phyloP scores from a whole-genome alignment of 2,797 vertebrate species.

The Synaphobranchus kaupii region DNA sequence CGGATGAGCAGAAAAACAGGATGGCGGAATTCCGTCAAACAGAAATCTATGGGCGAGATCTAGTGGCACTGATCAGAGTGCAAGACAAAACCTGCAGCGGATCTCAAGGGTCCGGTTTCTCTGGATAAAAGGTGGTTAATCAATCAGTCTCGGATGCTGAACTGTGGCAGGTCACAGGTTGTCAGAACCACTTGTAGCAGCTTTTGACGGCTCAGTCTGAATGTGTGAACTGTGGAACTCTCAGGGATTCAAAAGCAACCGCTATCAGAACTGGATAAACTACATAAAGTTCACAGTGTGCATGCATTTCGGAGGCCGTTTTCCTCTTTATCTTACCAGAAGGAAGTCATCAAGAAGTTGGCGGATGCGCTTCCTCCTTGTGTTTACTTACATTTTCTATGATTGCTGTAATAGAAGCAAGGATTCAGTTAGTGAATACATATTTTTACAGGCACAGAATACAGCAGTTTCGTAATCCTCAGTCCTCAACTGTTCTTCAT shows the following conservation, averaged over 20 bases:
- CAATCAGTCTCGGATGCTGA: conserved; percentile 64
- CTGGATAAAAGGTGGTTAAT: conserved; percentile 60
- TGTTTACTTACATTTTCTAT: neutral
- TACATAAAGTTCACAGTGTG: neutral
- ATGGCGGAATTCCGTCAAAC: neutral
- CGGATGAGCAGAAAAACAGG: neutral
- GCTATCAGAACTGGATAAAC: neutral
- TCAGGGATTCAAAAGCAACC: conserved; percentile 49
- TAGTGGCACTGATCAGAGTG: conserved; percentile 64
- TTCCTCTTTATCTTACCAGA: conserved; percentile 24
- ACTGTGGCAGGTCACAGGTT: conserved; percentile 63
- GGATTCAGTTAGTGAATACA: neutral
- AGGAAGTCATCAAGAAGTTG: conserved; percentile 24
- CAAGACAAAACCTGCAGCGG: conserved; percentile 52
- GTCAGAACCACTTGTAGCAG: conserved; percentile 61
- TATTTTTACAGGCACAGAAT: too few species aligned
- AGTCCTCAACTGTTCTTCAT: neutral
- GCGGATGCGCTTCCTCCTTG: neutral
- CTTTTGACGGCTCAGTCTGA: conserved; percentile 14
- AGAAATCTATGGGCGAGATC: neutral
- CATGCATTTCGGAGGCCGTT: neutral
- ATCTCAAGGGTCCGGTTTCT: conserved; percentile 62
- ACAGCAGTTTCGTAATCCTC: neutral
- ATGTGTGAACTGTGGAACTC: conserved; percentile 53
- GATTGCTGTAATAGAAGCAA: neutral